These are phyloP conservation scores for Phocoena phocoena DNA, from an alignment of 2,113 vertebrate species.

Conservation along the genomic window DNA sequence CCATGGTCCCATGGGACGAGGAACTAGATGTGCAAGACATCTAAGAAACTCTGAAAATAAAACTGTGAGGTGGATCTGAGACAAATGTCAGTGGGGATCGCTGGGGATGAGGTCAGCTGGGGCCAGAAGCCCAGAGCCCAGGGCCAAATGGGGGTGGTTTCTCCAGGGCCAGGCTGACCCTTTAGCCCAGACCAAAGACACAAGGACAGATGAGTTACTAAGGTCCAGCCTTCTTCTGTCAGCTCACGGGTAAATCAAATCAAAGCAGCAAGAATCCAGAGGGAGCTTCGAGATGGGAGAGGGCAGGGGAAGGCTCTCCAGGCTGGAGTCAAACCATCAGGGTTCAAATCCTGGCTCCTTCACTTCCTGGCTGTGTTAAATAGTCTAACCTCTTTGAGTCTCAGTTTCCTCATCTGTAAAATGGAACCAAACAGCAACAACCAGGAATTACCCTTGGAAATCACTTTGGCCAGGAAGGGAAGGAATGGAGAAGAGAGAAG, in stretches of 20 bases:
- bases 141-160: not conserved
- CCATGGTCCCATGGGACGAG: not conserved
- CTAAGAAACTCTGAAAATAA: conserved; percentile 41
- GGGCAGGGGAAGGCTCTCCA: not conserved
- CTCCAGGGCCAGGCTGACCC: conserved; percentile 19
- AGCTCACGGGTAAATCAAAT: not conserved
- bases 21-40: not conserved
- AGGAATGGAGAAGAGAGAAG: not conserved
- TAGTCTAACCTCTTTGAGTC: not conserved
- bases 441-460: not conserved
- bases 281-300: rapidly evolving
- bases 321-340: not conserved
- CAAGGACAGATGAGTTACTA: rapidly evolving
- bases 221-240: not conserved
- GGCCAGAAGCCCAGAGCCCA: rapidly evolving
- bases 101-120: not conserved
- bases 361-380: not conserved
- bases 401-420: not conserved
- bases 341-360: not conserved
- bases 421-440: not conserved
- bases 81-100: rapidly evolving
- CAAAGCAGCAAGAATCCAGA: not conserved
- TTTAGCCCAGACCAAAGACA: not conserved
- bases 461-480: not conserved
- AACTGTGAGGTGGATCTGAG: not conserved